Base-by-base conservation (phyloP, 2,797 vertebrate species). In the Rhinophrynus dorsalis region DNA sequence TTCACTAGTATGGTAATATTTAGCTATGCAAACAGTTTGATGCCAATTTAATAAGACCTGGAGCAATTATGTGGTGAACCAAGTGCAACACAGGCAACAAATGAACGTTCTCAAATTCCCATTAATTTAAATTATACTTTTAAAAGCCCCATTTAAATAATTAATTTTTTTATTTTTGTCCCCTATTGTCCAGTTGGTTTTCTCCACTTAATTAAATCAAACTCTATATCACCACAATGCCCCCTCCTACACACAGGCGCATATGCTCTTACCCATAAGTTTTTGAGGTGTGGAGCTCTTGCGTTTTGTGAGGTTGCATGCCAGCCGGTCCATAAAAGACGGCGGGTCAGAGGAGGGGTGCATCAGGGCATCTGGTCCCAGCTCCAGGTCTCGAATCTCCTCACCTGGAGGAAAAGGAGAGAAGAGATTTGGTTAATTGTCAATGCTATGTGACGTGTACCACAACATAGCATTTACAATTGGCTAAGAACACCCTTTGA, bases 221-320 rank as follows among this genome's bases (percentile, higher is more conserved):
- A 30, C 12, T 40, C 48, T 45, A 20, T 33, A 61, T 38, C 56
- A 66, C 57, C 57, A 38, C 24, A 42, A 13, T 27, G 52, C 30
- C 54, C 27, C 42, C 64, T 62, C 2, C 0, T 48, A 47, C 44
- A 61, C 60, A 32, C 6, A 11, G 1, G 2, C 21, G 24, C 13
- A 64, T 29, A 30, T 45, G 67, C 74, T 81, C 94, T 91, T 85
- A 98, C 96, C 95, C 78, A 97, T 84, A 80, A 98, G 96, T 81
- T 96, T 97, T 89, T 98, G 96, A 48, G 95, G 96, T 12, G 93
- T 97, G 56, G 94, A 96, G 62, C 96, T 93, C 80, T 98, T 98
- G 79, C 96, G 91, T 81, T 99, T 99, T 81, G 96, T 95, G 81
- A 97, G 91, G 88, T 92, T 96, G 78, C 92, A 92, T 23, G 90